Percentiles rank a stretch among this genome's conserved stretches.
phyloP scores from a whole-genome alignment of 2,888 invertebrate species.

The Xestia c-nigrum region DNA sequence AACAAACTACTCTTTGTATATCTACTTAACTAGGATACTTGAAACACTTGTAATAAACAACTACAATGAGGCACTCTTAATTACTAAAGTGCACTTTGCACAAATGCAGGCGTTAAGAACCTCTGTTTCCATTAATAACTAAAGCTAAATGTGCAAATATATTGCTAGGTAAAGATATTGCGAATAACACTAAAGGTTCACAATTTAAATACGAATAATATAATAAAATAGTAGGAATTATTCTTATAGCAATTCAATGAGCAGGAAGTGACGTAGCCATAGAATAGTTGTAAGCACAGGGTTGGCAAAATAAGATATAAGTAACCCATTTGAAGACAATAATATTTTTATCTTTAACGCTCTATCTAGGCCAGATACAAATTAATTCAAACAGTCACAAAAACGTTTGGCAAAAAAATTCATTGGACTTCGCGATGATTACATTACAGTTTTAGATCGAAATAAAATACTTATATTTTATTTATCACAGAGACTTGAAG shows the following conservation, averaged over 20 bases:
- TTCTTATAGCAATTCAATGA: conserved; percentile 34
- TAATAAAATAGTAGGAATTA: neutral
- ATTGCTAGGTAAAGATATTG: neutral
- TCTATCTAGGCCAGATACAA: neutral
- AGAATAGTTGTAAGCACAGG: conserved; percentile 29
- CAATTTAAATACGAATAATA: neutral
- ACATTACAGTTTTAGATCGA: too few relatives aligned
- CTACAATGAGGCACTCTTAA: neutral
- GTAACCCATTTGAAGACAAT: neutral
- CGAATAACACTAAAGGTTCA: neutral
- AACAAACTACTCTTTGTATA: conserved; percentile 8
- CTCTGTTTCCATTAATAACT: neutral
- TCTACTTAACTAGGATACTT: too few relatives aligned
- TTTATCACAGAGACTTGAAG: too few relatives aligned
- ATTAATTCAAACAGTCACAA: too few relatives aligned
- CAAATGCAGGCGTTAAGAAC: neutral
- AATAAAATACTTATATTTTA: too few relatives aligned
- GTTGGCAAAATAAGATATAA: conserved; percentile 24
- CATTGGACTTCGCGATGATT: too few relatives aligned
- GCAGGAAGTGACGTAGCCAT: conserved; percentile 26
- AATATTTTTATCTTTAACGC: neutral
- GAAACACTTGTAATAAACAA: neutral
- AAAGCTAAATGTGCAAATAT: neutral
- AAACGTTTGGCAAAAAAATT: too few relatives aligned
- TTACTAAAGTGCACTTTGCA: too few relatives aligned